Evolutionary conservation across 2,888 invertebrate species (phyloP), one percentile per base, ranked within the genome.

Genomic region (Archips xylosteana): DNA sequence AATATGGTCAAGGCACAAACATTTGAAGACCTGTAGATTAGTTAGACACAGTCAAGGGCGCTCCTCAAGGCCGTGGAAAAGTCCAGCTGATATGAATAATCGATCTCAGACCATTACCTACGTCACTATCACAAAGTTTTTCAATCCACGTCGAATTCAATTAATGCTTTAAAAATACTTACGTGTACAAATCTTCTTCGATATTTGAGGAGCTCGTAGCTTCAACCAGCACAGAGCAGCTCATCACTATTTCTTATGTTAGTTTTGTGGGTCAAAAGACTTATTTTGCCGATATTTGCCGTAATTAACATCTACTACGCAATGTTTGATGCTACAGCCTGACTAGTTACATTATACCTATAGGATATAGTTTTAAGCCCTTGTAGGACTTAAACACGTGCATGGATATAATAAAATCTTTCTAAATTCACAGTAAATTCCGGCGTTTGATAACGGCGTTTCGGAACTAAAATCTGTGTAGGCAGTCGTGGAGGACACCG

Each of bases 131-230:
- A 23, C 63, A 34, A 62, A 66, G n/a, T n/a, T 49, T 54, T 54
- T 64, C 15, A 32, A 39, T 49, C 12, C 23, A 2, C 34, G 12
- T 9, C n/a, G 39, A 23, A 34, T 47, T 15, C 1, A 42, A 54
- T 42, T 54, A 54, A 23, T 45, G 23, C 57, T 23, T 49, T 34
- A 64, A 65, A n/a, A 10, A 71, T 76, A 89, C 93, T 89, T 82
- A 93, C 93, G 89, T 87, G 78, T 93, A 92, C 1, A 91, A 77
- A 73, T 92, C 92, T 74, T 91, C 92, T 65, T 87, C 87, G 65
- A 82, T 76, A 75, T 78, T 85, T 10, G 92, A 88, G 66, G 90
- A 89, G 77, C 90, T 89, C 6, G 88, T 87, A 2, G 89, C 89
- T 77, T 91, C 91, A 47, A 89, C 85, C 57, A 90, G 72, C 79